Evolutionary conservation across 2,113 vertebrate genomes (phyloP).

Genomic region (Hypanus sabinus): DNA sequence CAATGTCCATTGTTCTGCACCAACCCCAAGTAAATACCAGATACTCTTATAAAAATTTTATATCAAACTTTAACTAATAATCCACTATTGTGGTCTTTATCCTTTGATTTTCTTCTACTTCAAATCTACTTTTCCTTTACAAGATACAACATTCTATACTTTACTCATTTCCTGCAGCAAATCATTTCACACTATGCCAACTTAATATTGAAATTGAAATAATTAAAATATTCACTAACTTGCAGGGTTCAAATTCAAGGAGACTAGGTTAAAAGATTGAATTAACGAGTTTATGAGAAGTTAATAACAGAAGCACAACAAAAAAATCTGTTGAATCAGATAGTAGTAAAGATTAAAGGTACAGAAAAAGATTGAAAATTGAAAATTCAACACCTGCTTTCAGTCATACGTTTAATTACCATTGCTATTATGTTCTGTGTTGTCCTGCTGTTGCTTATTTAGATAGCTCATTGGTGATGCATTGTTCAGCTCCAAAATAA

Average conservation of each 20-base stretch:
- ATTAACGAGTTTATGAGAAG: background rate
- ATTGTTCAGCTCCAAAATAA: conserved; percentile 57
- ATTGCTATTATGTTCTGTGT: background rate
- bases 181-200: background rate
- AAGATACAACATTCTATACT: background rate
- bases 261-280: background rate
- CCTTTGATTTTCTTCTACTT: background rate
- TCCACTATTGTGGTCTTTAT: too few relatives aligned
- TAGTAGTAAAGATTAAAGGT: background rate
- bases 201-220: background rate
- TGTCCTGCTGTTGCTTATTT: background rate
- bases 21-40: too few relatives aligned
- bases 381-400: background rate
- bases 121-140: background rate
- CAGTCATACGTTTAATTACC: background rate
- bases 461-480: conserved; percentile 40
- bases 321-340: background rate
- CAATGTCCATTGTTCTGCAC: too few relatives aligned
- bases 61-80: too few relatives aligned
- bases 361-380: background rate
- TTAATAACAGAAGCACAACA: background rate
- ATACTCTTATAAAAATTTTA: too few relatives aligned
- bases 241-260: background rate
- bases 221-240: background rate
- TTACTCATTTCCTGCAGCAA: background rate